Conservation (phyloP, 2,113 vertebrate species). For the Centropus bengalensis region DNA sequence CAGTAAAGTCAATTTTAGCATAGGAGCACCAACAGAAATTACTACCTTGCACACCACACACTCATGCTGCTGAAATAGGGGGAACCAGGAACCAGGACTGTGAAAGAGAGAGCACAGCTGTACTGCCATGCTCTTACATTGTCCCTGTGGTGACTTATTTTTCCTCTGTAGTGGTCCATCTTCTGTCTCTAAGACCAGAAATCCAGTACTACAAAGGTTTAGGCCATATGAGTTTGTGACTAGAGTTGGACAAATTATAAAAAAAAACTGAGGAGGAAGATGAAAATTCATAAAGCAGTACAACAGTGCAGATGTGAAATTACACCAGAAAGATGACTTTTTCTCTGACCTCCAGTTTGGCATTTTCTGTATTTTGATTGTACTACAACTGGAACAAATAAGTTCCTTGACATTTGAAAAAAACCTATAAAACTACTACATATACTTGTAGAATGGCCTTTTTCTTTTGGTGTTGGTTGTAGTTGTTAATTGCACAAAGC, state of each 20-base stretch:
- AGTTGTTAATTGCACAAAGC: neutral
- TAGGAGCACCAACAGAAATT: neutral
- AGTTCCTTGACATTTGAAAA: slow-evolving; percentile 18
- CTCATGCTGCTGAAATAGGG: neutral
- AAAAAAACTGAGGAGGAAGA: neutral
- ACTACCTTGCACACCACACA: neutral
- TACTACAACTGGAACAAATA: neutral
- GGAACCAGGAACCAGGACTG: neutral
- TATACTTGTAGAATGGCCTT: neutral
- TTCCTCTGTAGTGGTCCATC: neutral
- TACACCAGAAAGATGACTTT: neutral
- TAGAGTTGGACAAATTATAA: neutral
- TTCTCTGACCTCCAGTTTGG: neutral
- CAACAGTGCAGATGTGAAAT: neutral
- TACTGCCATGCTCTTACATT: neutral
- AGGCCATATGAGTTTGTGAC: neutral
- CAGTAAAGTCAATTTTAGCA: neutral
- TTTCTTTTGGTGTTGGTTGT: neutral
- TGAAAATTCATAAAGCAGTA: slow-evolving; percentile 1
- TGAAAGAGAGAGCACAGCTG: neutral
- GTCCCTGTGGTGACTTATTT: neutral
- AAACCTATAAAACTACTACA: neutral
- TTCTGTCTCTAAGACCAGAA: neutral
- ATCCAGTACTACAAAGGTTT: neutral
- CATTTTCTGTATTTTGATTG: slow-evolving; percentile 3